phyloP scores from a whole-genome alignment of 2,888 invertebrate genomes.

The Yponomeuta cagnagella region DNA sequence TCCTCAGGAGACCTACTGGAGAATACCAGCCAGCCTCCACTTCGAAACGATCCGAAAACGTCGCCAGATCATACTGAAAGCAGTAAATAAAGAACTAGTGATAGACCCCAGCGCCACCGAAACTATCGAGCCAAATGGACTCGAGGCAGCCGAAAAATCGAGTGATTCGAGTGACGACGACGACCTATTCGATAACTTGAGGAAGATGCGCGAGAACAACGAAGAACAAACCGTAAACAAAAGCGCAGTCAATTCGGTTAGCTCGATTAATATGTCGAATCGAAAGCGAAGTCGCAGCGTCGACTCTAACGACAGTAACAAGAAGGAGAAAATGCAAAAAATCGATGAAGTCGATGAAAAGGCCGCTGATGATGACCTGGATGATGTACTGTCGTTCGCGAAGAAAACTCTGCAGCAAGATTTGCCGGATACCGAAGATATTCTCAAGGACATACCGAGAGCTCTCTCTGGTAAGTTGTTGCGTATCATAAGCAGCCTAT shows the following conservation, averaged over 20 bases:
- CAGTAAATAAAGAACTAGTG: constrained; percentile 69
- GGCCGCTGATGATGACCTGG: constrained; percentile 40
- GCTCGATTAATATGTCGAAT: not conserved
- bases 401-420: constrained; percentile 57
- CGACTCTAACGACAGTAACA: constrained; percentile 42
- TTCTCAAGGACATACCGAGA: constrained; percentile 42
- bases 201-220: constrained; percentile 49
- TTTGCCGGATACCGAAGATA: constrained; percentile 59
- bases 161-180: constrained; percentile 55
- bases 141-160: constrained; percentile 18
- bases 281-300: constrained; percentile 52
- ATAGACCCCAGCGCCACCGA: constrained; percentile 31
- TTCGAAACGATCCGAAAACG: constrained; percentile 73
- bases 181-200: constrained; percentile 58
- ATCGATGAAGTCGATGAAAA: constrained; percentile 42
- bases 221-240: constrained; percentile 15
- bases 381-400: constrained; percentile 62
- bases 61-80: constrained; percentile 72
- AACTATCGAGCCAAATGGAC: constrained; percentile 17
- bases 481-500: no score
- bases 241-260: constrained; percentile 20
- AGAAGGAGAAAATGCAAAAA: constrained; percentile 52
- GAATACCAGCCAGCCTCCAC: constrained; percentile 82
- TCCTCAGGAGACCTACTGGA: constrained; percentile 88
- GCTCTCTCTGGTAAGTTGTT: constrained; percentile 43